phyloP scores from a whole-genome alignment of 2,113 vertebrate species.

The Connochaetes taurinus region DNA sequence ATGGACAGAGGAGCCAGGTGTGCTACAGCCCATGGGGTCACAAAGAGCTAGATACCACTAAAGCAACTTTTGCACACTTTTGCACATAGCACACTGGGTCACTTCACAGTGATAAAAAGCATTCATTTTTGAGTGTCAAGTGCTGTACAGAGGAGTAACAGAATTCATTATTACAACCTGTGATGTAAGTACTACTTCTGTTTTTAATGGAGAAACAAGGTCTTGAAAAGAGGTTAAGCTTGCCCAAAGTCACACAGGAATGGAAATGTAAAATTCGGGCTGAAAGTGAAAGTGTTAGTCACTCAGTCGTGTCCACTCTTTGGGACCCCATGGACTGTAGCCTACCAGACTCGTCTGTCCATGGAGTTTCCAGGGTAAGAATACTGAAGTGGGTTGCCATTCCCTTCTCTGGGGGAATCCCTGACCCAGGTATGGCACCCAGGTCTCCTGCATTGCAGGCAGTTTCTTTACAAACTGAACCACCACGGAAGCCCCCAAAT shows the following conservation, averaged over 20 bases:
- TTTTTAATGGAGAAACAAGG: conserved; percentile 1
- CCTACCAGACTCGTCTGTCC: neutral
- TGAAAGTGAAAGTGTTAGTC: neutral
- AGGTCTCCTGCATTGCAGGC: neutral
- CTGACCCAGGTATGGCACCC: neutral
- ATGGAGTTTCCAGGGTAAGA: neutral
- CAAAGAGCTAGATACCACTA: neutral
- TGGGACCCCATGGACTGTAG: neutral
- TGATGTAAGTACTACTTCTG: neutral
- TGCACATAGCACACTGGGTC: neutral
- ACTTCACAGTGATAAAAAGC: neutral
- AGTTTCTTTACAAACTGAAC: neutral
- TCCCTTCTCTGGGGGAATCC: neutral
- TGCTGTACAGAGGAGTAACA: neutral
- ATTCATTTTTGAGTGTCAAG: neutral
- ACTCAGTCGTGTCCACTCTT: neutral
- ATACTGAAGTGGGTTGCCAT: neutral
- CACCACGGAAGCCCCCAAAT: neutral
- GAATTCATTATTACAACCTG: neutral
- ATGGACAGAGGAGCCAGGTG: neutral
- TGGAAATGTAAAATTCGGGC: neutral
- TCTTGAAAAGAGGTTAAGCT: neutral
- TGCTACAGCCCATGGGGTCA: neutral
- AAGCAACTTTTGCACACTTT: neutral
- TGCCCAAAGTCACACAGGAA: neutral